These are phyloP conservation scores for Tuberolachnus salignus DNA, from an alignment of 2,888 invertebrate genomes.

Conservation along the genomic window DNA sequence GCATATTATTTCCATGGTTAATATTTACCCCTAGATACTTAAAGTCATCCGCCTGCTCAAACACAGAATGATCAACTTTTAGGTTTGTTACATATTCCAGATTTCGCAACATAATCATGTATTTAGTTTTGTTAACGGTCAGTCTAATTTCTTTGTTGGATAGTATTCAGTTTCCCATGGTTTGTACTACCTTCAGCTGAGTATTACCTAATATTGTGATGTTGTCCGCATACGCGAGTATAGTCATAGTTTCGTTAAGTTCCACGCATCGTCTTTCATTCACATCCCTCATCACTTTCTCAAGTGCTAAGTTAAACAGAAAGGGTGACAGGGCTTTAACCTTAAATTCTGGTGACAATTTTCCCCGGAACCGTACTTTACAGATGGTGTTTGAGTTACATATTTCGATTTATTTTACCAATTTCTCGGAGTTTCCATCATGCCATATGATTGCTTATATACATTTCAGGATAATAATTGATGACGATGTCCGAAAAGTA, in stretches of 20 bases:
- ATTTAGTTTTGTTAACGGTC: background rate
- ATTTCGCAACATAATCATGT: too few relatives aligned
- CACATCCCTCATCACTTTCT: background rate
- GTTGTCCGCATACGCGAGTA: background rate
- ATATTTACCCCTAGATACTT: too few relatives aligned
- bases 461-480: background rate
- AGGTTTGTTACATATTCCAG: background rate
- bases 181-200: background rate
- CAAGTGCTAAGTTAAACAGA: background rate
- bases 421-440: background rate
- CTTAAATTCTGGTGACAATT: background rate
- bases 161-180: background rate
- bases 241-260: background rate
- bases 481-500: background rate
- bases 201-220: background rate
- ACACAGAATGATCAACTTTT: too few relatives aligned
- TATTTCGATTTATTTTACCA: background rate
- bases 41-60: too few relatives aligned
- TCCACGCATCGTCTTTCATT: background rate
- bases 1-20: too few relatives aligned
- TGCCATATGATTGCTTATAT: background rate
- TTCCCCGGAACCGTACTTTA: background rate
- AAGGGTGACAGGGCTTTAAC: background rate
- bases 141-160: background rate
- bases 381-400: background rate